Evolutionary conservation across 2,797 vertebrate genomes (phyloP).

Genomic region (Acrocephalus scirpaceus): DNA sequence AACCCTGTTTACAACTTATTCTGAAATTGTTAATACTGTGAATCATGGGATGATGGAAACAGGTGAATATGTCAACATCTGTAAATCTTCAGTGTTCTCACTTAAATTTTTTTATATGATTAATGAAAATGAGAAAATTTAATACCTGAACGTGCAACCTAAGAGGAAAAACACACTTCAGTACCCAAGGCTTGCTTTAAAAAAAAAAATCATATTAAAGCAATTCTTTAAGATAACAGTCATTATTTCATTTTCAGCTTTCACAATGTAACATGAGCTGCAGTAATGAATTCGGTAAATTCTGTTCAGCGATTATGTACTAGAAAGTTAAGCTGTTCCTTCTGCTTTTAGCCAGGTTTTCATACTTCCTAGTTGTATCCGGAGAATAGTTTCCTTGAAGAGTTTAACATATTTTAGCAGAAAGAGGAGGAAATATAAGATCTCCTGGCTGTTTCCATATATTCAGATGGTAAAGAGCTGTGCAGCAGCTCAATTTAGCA

Average conservation of each 20-base stretch:
- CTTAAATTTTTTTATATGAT: background rate
- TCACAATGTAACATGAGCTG: background rate
- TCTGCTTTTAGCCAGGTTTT: background rate
- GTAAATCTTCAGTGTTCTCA: background rate
- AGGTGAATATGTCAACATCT: background rate
- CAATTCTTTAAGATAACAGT: background rate
- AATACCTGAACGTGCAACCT: background rate
- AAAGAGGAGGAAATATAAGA: background rate
- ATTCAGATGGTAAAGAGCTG: background rate
- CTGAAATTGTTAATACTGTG: background rate
- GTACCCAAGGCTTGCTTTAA: background rate
- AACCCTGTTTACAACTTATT: background rate
- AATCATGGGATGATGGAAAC: background rate
- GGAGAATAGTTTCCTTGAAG: background rate
- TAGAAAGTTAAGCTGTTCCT: background rate
- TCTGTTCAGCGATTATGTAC: background rate
- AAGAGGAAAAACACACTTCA: background rate
- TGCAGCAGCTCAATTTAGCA: background rate
- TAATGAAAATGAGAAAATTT: background rate
- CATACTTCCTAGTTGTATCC: background rate
- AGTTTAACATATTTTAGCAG: background rate
- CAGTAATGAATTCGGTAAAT: background rate
- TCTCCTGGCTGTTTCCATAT: background rate
- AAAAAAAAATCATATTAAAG: background rate
- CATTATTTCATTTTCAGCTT: background rate